Conservation (phyloP, 2,888 invertebrate species). For the Scaeva pyrastri region DNA sequence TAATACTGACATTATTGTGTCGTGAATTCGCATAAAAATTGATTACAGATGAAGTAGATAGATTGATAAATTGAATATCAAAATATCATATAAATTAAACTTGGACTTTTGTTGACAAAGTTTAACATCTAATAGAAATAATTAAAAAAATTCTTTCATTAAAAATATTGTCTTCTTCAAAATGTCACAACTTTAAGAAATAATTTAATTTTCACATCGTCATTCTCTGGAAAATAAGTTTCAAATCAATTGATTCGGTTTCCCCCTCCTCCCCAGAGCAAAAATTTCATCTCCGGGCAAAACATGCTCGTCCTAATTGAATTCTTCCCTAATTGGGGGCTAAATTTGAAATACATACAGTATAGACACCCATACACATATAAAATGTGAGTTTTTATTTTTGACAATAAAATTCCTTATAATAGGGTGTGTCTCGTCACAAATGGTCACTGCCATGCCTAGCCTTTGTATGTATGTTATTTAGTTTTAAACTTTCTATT, state of each 20-base stretch:
- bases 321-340: constrained; percentile 12
- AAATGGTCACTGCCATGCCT: neutral
- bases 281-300: neutral
- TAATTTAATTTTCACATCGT: constrained; percentile 1
- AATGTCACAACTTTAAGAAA: constrained; percentile 1
- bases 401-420: constrained; percentile 22
- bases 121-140: no score
- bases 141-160: no score
- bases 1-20: no score
- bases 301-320: neutral
- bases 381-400: constrained; percentile 9
- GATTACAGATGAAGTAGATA: no score
- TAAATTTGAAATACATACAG: constrained; percentile 4
- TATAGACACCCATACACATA: no score
- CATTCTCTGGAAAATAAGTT: neutral
- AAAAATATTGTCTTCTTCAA: no score
- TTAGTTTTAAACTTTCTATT: constrained; percentile 29
- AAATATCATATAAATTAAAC: no score
- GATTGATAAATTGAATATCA: no score
- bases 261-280: neutral
- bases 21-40: no score
- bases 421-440: constrained; percentile 24
- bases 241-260: constrained; percentile 25
- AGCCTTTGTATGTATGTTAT: constrained; percentile 1
- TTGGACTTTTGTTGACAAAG: no score